phyloP scores from a whole-genome alignment of 1,140 invertebrate species.

The Drosophila serrata region DNA sequence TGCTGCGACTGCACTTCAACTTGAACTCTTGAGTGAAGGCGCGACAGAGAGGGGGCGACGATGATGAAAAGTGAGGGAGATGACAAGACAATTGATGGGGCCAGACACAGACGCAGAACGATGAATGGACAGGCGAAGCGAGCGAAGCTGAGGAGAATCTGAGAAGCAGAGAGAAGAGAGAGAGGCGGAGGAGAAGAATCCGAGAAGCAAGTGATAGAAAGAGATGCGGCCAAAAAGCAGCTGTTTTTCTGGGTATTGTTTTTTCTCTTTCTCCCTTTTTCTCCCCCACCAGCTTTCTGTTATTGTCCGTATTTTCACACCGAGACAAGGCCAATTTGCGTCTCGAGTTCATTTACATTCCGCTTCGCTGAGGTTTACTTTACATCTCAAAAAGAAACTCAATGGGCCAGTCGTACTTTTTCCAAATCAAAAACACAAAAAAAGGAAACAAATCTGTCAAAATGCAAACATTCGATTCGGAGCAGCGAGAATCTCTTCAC shows the following conservation, averaged over 20 bases:
- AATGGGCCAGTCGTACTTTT: conserved; percentile 19
- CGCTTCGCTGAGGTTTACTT: conserved; percentile 33
- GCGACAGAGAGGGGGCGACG: conserved; percentile 16
- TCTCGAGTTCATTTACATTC: conserved; percentile 61
- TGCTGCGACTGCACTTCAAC: conserved; percentile 72
- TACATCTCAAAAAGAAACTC: conserved; percentile 32
- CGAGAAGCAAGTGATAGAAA: conserved; percentile 35
- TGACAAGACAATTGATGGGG: conserved; percentile 81
- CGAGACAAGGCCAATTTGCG: conserved; percentile 55
- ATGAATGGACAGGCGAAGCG: conserved; percentile 44
- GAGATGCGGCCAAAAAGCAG: conserved; percentile 57
- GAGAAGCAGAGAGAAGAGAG: background rate
- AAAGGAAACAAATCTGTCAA: conserved; percentile 29
- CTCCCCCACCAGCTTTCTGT: conserved; percentile 24
- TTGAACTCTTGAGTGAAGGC: conserved; percentile 60
- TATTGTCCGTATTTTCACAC: conserved; percentile 46
- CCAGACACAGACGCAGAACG: conserved; percentile 57
- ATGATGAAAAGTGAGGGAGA: conserved; percentile 42
- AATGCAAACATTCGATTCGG: conserved; percentile 43
- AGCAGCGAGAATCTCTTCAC: conserved; percentile 20
- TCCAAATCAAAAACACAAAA: background rate
- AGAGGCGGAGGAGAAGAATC: conserved; percentile 8
- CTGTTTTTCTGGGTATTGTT: conserved; percentile 50
- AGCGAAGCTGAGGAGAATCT: conserved; percentile 4
- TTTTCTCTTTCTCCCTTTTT: background rate